Evolutionary conservation across 2,113 vertebrate species (phyloP).

Genomic region (Lipophrys pholis): DNA sequence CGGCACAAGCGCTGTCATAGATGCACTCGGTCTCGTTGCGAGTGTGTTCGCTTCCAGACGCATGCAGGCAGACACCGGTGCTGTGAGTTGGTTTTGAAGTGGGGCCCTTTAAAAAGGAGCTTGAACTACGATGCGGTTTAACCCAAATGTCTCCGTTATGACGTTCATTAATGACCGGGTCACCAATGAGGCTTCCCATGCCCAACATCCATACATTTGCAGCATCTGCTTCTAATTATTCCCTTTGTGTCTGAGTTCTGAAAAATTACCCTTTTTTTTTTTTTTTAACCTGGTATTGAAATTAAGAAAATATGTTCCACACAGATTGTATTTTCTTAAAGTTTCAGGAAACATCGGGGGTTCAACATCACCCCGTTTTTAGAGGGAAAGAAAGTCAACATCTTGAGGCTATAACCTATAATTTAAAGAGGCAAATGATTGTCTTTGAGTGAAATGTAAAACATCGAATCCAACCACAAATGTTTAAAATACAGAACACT

Average conservation of each 20-base stretch:
- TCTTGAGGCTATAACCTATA: neutral
- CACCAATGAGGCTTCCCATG: conserved; percentile 22
- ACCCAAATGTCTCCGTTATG: conserved; percentile 59
- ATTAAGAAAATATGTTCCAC: neutral
- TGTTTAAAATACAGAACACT: neutral
- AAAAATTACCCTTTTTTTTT: conserved; percentile 2
- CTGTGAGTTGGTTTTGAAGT: conserved; percentile 47
- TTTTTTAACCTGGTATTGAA: conserved; percentile 28
- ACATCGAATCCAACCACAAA: neutral
- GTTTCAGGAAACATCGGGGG: neutral
- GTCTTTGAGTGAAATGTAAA: conserved; percentile 4
- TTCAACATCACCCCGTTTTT: neutral
- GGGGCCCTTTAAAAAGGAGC: conserved; percentile 44
- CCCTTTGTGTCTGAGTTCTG: conserved; percentile 32
- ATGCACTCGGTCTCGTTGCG: conserved; percentile 27
- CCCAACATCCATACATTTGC: conserved; percentile 11
- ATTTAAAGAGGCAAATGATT: no score
- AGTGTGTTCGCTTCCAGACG: conserved; percentile 28
- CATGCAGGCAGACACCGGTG: conserved; percentile 33
- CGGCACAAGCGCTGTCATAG: conserved; percentile 28
- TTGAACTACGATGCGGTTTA: conserved; percentile 70
- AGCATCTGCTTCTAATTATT: conserved; percentile 38
- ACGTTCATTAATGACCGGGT: conserved; percentile 57
- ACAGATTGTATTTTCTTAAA: neutral
- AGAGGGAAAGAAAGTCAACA: conserved; percentile 2